Conservation (phyloP, 2,113 vertebrate genomes). For the Corythoichthys haematopterus region DNA sequence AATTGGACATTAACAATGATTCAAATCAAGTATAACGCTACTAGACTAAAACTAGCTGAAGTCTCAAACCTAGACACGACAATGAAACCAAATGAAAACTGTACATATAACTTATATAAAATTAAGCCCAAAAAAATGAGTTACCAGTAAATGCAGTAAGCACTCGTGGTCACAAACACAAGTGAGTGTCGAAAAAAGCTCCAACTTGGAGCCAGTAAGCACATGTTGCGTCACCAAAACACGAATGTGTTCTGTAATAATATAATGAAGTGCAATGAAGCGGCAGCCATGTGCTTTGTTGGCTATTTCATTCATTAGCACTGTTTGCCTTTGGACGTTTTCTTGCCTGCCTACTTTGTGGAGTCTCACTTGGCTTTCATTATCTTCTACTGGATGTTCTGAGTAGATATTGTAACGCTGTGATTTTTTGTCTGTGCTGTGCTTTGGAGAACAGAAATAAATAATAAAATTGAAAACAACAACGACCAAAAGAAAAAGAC, state of each 20-base stretch:
- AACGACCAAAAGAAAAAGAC: slow-evolving; percentile 46
- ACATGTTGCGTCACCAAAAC: not conserved
- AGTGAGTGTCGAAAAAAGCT: too few relatives aligned
- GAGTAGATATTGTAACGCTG: slow-evolving; percentile 41
- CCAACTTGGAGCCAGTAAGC: not conserved
- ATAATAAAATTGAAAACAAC: slow-evolving; percentile 26
- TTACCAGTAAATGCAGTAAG: too few relatives aligned
- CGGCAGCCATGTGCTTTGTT: not conserved
- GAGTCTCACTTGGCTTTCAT: slow-evolving; percentile 18
- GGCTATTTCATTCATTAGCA: not conserved
- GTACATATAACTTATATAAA: too few relatives aligned
- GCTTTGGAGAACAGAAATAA: slow-evolving; percentile 48
- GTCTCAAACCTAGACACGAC: too few relatives aligned
- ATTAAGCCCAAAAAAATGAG: too few relatives aligned
- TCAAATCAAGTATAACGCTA: too few relatives aligned
- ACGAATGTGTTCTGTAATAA: not conserved
- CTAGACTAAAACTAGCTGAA: too few relatives aligned
- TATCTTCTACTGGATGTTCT: slow-evolving; percentile 27
- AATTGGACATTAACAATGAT: too few relatives aligned
- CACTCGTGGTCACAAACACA: too few relatives aligned
- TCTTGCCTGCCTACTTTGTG: not conserved
- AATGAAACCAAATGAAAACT: too few relatives aligned
- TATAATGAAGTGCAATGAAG: not conserved
- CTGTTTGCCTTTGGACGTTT: not conserved
- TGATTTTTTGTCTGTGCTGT: slow-evolving; percentile 59